Base-by-base conservation (phyloP, 2,113 vertebrate species). In the Bathybates hornii region DNA sequence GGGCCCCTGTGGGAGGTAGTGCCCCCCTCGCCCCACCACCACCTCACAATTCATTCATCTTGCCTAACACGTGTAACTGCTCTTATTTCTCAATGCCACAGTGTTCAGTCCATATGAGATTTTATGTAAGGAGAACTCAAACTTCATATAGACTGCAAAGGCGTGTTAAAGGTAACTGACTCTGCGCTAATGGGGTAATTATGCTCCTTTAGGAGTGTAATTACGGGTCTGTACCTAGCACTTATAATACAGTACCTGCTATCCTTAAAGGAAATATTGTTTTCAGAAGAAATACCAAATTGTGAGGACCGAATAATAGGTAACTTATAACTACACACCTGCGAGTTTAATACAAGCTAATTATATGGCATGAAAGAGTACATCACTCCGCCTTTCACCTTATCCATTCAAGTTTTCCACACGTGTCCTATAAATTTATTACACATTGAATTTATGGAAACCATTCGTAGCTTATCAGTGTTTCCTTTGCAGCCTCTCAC, bases 151-250 rank as follows among this genome's bases (percentile, higher is more conserved):
- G 83, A 85, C 68, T 71, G 52, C 43, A 50, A 63, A 89, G 68
- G 41, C 45, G 86, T 91, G 84, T 86, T 79, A 89, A 92, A 82
- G 82, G 89, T 92, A 89, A 92, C 80, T 84, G 71, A 89, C 81
- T 86, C 56, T 87, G 54, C 82, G 17, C 91, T 95, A 93, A 95
- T 93, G 88, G 89, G 85, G 92, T 94, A 91, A 94, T 94, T 94
- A 95, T 86, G 89, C 91, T 94, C 66, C 83, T 93, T 32, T 29
- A 45, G 86, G 85, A 84, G 87, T 93, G 85, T 88, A 93, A 96
- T 95, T 94, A 95, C 88, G 87, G 87, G 82, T 68, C 90, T 80
- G 73, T 85, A 93, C 80, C 91, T 63, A 85, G 78, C 79, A 93
- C 86, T 95, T 95, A 78, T 27, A 78, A 29, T 95, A 29, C 24